These are phyloP conservation scores for Antennarius striatus DNA, from an alignment of 2,113 vertebrate species.

Conservation along the genomic window DNA sequence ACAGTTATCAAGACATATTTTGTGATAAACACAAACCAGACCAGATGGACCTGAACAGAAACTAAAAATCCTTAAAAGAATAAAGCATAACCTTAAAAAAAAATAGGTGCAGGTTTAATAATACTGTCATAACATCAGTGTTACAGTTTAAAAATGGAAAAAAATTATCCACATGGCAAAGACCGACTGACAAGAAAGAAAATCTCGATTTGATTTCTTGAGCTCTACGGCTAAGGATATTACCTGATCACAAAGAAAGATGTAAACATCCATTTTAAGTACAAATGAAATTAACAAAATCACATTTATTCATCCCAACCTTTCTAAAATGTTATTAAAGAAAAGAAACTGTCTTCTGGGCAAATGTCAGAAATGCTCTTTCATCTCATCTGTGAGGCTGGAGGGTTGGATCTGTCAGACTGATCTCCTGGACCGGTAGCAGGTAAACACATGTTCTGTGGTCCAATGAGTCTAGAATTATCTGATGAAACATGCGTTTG, in stretches of 20 bases:
- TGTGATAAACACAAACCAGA: conserved; percentile 24
- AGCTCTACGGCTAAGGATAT: neutral
- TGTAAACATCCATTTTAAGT: conserved; percentile 34
- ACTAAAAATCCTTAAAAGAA: conserved; percentile 24
- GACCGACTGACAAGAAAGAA: conserved; percentile 13
- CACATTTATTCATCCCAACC: no score
- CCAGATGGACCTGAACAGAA: conserved; percentile 5
- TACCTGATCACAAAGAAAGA: conserved; percentile 2
- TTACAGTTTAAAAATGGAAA: neutral
- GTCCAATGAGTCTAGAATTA: no score
- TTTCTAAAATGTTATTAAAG: no score
- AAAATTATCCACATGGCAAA: conserved; percentile 13
- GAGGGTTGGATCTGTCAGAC: no score
- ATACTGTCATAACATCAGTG: neutral
- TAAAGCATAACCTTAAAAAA: neutral
- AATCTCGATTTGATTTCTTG: neutral
- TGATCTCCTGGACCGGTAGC: no score
- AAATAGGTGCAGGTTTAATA: neutral
- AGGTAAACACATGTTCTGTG: no score
- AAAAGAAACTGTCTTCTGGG: no score
- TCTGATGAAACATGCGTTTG: no score
- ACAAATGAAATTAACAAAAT: conserved; percentile 9
- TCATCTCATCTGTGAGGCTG: no score
- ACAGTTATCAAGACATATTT: conserved; percentile 34
- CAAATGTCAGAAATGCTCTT: no score